Evolutionary conservation across 2,797 vertebrate species (phyloP).

Genomic region (Loriculus beryllinus): DNA sequence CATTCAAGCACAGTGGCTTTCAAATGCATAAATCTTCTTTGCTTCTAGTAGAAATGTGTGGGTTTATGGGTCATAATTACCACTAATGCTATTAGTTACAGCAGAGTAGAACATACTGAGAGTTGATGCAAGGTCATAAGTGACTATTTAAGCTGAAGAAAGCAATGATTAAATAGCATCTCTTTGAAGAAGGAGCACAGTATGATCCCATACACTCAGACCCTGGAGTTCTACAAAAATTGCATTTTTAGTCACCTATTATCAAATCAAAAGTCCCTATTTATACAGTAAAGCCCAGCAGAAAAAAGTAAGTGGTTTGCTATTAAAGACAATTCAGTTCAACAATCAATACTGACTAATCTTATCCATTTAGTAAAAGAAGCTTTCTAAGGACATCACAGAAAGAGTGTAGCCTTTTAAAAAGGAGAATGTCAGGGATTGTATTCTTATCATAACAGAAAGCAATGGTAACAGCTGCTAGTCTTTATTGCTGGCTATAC

Average conservation of each 20-base stretch:
- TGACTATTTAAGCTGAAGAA: neutral
- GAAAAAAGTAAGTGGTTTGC: neutral
- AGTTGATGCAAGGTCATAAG: neutral
- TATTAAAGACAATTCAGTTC: neutral
- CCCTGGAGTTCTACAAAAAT: neutral
- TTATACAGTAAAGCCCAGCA: neutral
- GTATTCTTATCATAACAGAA: neutral
- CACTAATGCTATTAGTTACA: neutral
- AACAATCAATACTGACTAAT: neutral
- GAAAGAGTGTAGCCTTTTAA: neutral
- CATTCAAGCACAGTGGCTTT: neutral
- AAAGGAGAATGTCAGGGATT: neutral
- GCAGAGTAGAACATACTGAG: neutral
- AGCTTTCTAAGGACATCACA: neutral
- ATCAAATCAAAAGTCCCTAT: neutral
- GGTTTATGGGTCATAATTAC: neutral
- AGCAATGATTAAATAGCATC: accelerated
- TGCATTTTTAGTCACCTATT: neutral
- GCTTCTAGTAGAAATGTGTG: neutral
- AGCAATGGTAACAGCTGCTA: neutral
- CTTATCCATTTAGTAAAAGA: neutral
- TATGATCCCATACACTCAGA: neutral
- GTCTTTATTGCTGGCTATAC: neutral
- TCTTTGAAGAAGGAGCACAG: neutral
- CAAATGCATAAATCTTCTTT: neutral